A percentile compares a stretch with the other conserved stretches of the same genome.
Conservation (phyloP, 1,140 invertebrate species). For the Diabrotica virgifera region DNA sequence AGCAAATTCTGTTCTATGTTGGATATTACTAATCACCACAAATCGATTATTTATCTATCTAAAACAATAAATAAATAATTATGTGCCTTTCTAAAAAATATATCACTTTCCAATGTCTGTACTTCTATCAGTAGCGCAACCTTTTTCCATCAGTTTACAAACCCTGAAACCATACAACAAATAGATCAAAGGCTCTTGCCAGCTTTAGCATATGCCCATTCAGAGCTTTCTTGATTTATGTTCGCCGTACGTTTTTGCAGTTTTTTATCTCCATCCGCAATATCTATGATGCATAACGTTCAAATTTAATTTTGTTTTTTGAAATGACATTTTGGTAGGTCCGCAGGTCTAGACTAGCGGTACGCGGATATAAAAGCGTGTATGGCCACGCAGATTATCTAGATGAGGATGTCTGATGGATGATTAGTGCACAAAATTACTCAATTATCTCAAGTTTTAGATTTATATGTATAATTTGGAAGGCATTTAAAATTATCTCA, state of each 20-base stretch:
- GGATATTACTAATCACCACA: too few relatives aligned
- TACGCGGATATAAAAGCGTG: not conserved
- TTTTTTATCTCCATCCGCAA: not conserved
- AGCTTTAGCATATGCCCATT: conserved; percentile 2
- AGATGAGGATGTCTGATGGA: not conserved
- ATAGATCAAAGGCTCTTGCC: not conserved
- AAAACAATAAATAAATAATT: too few relatives aligned
- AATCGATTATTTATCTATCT: too few relatives aligned
- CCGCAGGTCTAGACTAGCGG: not conserved
- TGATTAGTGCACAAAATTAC: too few relatives aligned
- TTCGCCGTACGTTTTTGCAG: not conserved
- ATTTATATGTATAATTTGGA: too few relatives aligned
- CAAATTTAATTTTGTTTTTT: conserved; percentile 1
- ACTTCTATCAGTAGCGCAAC: not conserved
- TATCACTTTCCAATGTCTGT: too few relatives aligned
- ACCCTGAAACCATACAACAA: not conserved
- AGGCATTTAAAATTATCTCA: too few relatives aligned
- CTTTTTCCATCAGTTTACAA: not conserved
- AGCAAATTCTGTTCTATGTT: too few relatives aligned
- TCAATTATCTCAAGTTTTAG: too few relatives aligned
- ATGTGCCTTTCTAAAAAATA: too few relatives aligned
- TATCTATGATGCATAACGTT: conserved; percentile 2
- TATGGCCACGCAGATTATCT: not conserved
- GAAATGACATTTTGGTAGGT: conserved; percentile 1
- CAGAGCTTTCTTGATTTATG: conserved; percentile 2